Evolutionary conservation across 1,140 invertebrate genomes (phyloP), one percentile per base, ranked within the genome.

Genomic region (Muscidifurax raptorellus): DNA sequence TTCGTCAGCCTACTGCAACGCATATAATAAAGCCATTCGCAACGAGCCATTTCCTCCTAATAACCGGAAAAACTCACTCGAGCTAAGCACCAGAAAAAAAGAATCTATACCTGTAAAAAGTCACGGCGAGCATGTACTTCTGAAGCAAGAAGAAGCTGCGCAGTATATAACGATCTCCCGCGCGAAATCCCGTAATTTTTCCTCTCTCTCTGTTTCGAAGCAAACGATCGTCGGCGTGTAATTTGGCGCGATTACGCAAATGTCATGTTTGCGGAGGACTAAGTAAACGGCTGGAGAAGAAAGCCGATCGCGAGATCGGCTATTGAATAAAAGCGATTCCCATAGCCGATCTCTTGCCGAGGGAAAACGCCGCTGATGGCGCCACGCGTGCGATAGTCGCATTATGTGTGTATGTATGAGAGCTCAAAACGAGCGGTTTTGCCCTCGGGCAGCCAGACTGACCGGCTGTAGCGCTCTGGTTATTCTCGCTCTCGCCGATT

Each of bases 231-330:
- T 59, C 6, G 76, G 72, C 30, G 15, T 76, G 83, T 52, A 84
- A 84, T 84, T 75, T 84, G 32, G 77, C 27, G n/a, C 77, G 77
- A 82, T 77, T 80, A 84, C 69, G 69, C 59, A 80, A 84, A 84
- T 84, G 67, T 84, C 52, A 84, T 84, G 69, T 84, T 84, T 80
- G 47, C 36, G 28, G 25, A 84, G 67, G 66, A 27, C 44, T 84
- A 79, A 79, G 76, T 84, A 64, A 83, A 71, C 40, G 82, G 25
- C 27, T 7, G 9, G 28, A 7, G n/a, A 44, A 69, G 15, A 72
- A 81, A 13, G 36, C 44, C 52, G 32, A 36, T 40, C 32, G 22
- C 15, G 64, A 52, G 22, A 47, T 71, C 30, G 71, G 12, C 72
- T 83, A 77, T 76, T 76, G 59, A 82, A 82, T 83, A 83, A 76